Base-by-base conservation (phyloP, 2,888 invertebrate species). In the Mamestra brassicae region DNA sequence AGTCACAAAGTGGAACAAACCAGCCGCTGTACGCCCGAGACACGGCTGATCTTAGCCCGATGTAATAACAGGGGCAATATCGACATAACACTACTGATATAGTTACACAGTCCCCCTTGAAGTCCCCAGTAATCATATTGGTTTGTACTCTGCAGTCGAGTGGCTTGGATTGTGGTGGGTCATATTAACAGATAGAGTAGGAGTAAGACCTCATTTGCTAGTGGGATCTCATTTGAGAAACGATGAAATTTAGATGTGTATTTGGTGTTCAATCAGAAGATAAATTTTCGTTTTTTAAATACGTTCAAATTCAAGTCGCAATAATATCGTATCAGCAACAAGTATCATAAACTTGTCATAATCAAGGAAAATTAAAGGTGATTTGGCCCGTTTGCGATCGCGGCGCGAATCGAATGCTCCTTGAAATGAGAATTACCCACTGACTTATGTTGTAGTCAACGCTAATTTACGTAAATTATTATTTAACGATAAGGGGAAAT, bases 21-120 rank as follows among this genome's bases (percentile, higher is more conserved):
- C 67, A 50, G 58, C 15, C 63, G 55, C 26, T 62, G 62, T 61
- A 58, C 54, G 68, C 71, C 57, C 54, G 71, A 83, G 80, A 75
- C 71, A 82, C 86, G 78, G 76, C 80, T 81, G 87, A 84, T 86
- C 86, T 84, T 80, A 84, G 69, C 62, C 60, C 72, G 74, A 84
- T 75, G 75, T 80, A 82, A 86, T 87, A 84, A 81, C 71, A 78
- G 69, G 62, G 63, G 77, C 74, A 78, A 82, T 80, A 84, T 76
- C 74, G 86, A 70, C 73, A 57, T 74, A 74, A 71, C 74, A 76
- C 77, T 71, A 68, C 68, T 78, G 76, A 71, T 66, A 72, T 71
- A 74, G 73, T 69, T 17, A 58, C 72, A 61, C 42, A 71, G 58
- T 57, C 52, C 62, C 45, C 78, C 81, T 76, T 77, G 42, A 68